phyloP scores from a whole-genome alignment of 2,888 invertebrate genomes.

The Eupithecia exiguata region DNA sequence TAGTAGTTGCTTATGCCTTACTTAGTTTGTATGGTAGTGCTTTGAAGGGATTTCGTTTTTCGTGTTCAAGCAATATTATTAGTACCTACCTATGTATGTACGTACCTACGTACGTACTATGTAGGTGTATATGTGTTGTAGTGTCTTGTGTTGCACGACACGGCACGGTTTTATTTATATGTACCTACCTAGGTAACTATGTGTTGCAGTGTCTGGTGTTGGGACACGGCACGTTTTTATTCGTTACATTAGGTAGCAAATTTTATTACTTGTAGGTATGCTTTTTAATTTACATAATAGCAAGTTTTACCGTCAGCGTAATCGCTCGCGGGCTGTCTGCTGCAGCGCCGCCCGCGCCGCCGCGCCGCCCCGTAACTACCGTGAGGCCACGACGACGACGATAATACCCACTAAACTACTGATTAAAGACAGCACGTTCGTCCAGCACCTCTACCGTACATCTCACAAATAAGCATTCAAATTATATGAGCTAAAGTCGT shows the following conservation, averaged over 20 bases:
- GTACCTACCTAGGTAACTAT: no score
- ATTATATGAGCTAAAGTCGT: no score
- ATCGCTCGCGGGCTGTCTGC: not conserved
- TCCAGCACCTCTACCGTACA: no score
- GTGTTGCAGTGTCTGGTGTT: no score
- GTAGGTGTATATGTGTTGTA: no score
- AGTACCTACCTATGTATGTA: no score
- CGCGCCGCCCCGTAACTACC: not conserved
- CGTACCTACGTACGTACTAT: no score
- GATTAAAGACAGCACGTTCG: not conserved
- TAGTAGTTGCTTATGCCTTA: constrained; percentile 32
- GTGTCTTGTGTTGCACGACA: not conserved
- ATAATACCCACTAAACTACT: not conserved
- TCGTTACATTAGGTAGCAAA: no score
- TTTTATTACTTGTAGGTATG: not conserved
- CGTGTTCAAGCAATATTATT: constrained; percentile 9
- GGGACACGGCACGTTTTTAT: no score
- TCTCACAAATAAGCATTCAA: no score
- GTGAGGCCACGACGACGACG: not conserved
- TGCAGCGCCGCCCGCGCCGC: not conserved
- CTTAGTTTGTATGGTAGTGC: constrained; percentile 14
- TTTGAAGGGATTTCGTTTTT: constrained; percentile 16
- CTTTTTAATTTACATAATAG: no score
- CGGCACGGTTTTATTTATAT: not conserved
- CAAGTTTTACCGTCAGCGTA: not conserved